Conservation (phyloP, 2,113 vertebrate species). For the Ivindomyrus marchei region DNA sequence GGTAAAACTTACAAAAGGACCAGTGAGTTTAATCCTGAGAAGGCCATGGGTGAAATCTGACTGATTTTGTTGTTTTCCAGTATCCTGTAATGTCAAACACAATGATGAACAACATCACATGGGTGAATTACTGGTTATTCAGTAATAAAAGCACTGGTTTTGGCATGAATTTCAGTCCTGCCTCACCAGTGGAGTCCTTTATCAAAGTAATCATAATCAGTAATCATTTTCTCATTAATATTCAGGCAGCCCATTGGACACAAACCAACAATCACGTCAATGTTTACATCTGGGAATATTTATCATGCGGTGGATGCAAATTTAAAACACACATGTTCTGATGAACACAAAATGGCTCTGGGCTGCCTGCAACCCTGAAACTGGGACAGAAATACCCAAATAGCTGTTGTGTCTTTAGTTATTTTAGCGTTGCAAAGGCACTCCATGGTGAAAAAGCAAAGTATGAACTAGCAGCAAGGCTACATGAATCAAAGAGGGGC, state of each 20-base stretch:
- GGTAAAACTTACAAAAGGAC: constrained; percentile 81
- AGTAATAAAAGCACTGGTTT: background rate
- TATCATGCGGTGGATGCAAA: background rate
- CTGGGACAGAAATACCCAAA: background rate
- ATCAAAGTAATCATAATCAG: background rate
- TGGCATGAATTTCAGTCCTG: background rate
- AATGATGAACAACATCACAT: constrained; percentile 6
- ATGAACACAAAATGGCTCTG: background rate
- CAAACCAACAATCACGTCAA: background rate
- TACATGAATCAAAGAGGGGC: background rate
- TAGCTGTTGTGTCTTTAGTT: background rate
- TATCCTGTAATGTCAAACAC: constrained; percentile 61
- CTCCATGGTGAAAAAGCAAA: background rate
- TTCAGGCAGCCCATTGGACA: background rate
- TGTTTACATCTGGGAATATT: background rate
- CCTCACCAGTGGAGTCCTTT: background rate
- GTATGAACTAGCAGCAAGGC: background rate
- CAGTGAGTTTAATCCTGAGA: constrained; percentile 83
- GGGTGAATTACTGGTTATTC: background rate
- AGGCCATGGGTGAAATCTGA: constrained; percentile 73
- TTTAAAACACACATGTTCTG: background rate
- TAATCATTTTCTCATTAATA: background rate
- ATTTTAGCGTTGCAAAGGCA: background rate
- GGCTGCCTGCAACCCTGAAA: background rate
- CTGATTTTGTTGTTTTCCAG: constrained; percentile 88